phyloP scores from a whole-genome alignment of 2,797 vertebrate species.

The Etheostoma nigrum region DNA sequence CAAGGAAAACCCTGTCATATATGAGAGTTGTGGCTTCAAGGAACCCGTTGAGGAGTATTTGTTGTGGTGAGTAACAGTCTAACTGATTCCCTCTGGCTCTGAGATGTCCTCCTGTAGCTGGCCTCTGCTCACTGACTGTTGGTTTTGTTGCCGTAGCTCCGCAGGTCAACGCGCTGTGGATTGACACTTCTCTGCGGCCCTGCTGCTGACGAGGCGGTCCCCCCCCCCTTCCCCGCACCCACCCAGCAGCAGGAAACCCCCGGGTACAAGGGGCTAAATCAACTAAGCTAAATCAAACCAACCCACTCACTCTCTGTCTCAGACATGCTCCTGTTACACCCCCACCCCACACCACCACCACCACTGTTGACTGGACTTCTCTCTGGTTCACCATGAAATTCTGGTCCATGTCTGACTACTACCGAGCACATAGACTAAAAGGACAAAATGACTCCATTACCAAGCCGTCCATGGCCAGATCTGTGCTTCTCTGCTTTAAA shows the following conservation, averaged over 20 bases:
- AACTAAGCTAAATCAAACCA: slow-evolving; percentile 78
- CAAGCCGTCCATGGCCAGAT: slow-evolving; percentile 36
- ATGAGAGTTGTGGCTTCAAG: not conserved
- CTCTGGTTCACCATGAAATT: slow-evolving; percentile 80
- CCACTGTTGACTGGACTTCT: slow-evolving; percentile 76
- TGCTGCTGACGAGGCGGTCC: slow-evolving; percentile 57
- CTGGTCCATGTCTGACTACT: slow-evolving; percentile 76
- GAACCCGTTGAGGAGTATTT: not conserved
- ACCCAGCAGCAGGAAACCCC: slow-evolving; percentile 65
- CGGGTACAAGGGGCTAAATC: slow-evolving; percentile 81
- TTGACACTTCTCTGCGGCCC: slow-evolving; percentile 41
- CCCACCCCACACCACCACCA: slow-evolving; percentile 31
- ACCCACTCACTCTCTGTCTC: slow-evolving; percentile 64
- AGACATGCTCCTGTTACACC: slow-evolving; percentile 73
- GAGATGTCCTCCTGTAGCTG: slow-evolving; percentile 30
- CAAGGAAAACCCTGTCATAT: not conserved
- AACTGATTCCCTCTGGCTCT: not conserved
- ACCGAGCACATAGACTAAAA: slow-evolving; percentile 35
- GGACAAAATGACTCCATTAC: slow-evolving; percentile 37
- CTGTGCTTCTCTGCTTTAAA: slow-evolving; percentile 6
- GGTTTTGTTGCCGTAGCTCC: slow-evolving; percentile 75
- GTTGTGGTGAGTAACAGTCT: slow-evolving; percentile 19
- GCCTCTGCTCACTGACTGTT: slow-evolving; percentile 70
- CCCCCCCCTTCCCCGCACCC: slow-evolving; percentile 40
- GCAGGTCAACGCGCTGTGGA: slow-evolving; percentile 63